These are phyloP conservation scores for Drosophila sturtevanti DNA, from an alignment of 1,140 invertebrate genomes.

Conservation along the genomic window DNA sequence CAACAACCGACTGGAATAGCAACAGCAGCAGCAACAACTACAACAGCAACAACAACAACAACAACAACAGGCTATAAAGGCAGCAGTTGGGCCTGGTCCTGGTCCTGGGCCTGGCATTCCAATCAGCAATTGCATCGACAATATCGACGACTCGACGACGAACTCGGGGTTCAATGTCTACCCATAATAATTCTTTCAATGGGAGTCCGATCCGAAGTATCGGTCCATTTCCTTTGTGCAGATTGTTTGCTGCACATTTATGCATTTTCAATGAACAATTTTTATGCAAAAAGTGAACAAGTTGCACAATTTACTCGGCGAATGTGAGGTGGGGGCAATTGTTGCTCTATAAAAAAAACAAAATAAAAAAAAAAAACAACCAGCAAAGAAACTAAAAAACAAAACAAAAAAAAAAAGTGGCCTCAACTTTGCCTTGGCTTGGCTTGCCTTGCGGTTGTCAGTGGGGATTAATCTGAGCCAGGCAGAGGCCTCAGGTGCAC, in stretches of 20 bases:
- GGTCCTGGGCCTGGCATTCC: slow-evolving; percentile 27
- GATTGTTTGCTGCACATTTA: slow-evolving; percentile 70
- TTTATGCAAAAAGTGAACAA: slow-evolving; percentile 81
- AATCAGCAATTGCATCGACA: slow-evolving; percentile 78
- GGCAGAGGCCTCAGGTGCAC: slow-evolving; percentile 62
- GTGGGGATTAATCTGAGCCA: slow-evolving; percentile 74
- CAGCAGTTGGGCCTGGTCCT: slow-evolving; percentile 3
- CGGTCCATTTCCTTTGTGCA: slow-evolving; percentile 70
- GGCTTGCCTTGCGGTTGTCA: slow-evolving; percentile 44
- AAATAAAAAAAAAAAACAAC: background rate
- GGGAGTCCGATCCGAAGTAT: slow-evolving; percentile 21
- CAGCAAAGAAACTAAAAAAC: slow-evolving; percentile 36
- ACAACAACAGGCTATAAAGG: background rate
- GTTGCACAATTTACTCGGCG: slow-evolving; percentile 76
- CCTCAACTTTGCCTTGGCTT: slow-evolving; percentile 21
- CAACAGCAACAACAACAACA: background rate
- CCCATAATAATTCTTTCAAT: slow-evolving; percentile 77
- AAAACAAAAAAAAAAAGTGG: slow-evolving; percentile 14
- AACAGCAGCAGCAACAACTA: background rate
- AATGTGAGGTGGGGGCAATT: slow-evolving; percentile 52
- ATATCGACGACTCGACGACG: slow-evolving; percentile 52
- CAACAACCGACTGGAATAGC: background rate
- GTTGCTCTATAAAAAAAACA: slow-evolving; percentile 67
- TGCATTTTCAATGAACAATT: slow-evolving; percentile 82
- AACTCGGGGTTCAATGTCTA: slow-evolving; percentile 69